Evolutionary conservation across 2,797 vertebrate species (phyloP), one percentile per base, ranked within the genome.

Genomic region (Leptodactylus fallax): DNA sequence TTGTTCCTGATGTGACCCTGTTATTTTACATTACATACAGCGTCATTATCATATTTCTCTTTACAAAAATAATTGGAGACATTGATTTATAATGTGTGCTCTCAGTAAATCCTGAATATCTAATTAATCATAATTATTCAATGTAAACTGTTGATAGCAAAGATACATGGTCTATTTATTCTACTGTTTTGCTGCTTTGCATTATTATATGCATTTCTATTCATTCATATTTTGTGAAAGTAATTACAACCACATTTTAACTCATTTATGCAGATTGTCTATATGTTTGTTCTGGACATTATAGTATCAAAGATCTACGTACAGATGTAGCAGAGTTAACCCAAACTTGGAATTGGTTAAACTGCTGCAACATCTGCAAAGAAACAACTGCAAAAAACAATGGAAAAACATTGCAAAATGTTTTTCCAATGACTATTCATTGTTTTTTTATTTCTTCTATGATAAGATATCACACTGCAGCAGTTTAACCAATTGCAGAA

Each of bases 11-110:
- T 58, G 25, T 79, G 55, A 79, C 55, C 55, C 23, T 79, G 77
- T 79, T 79, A 58, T 79, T 58, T 9, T 56, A 27, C n/a, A 21
- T 58, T 58, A 58, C 53, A 58, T 79, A 25, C 76, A n/a, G 25
- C 36, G 77, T 36, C n/a, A 79, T 79, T 79, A 79, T 58, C 77
- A 79, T 79, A 79, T 58, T 79, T 79, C 53, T 58, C 77, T 60
- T 58, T 58, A 60, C 25, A 36, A 79, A 79, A 79, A 79, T 79
- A 79, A 79, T 78, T 78, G 76, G 77, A 79, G 55, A 36, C 77
- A 60, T 17, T 79, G 53, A 58, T 79, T 79, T 58, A 58, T 58
- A 72, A 72, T 21, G 36, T 49, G 71, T 49, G 7, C 71, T 21
- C 71, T 11, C 17, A 11, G 36, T 72, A 72, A 72, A 47, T 49